phyloP scores from a whole-genome alignment of 2,113 vertebrate species.

The Phaethornis superciliosus region DNA sequence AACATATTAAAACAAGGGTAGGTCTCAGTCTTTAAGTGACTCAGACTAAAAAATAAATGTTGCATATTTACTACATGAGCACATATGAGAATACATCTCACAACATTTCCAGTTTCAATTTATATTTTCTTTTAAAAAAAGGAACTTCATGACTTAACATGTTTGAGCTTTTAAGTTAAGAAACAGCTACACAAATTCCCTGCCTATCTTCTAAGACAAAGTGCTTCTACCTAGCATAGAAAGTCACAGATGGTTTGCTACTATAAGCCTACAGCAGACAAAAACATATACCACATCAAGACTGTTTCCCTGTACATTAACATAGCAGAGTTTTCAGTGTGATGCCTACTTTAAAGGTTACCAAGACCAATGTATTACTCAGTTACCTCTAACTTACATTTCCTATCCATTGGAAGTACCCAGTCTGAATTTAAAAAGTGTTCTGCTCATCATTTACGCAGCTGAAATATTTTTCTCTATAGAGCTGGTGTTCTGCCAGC shows the following conservation, averaged over 20 bases:
- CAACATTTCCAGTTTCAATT: background rate
- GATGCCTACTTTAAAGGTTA: background rate
- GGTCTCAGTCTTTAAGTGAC: background rate
- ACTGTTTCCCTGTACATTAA: background rate
- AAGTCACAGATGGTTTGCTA: background rate
- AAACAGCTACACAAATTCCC: background rate
- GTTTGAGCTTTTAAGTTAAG: background rate
- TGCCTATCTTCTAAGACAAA: background rate
- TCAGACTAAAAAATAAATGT: background rate
- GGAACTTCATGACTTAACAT: background rate
- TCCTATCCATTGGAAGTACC: background rate
- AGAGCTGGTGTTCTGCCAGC: background rate
- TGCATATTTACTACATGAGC: background rate
- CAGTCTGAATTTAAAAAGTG: background rate
- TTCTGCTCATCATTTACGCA: background rate
- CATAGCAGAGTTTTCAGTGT: background rate
- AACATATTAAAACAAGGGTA: background rate
- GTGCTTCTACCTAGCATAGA: background rate
- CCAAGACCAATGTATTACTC: background rate
- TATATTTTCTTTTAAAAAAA: background rate
- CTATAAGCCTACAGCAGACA: background rate
- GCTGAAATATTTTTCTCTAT: background rate
- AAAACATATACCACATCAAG: slow-evolving; percentile 15
- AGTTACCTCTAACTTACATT: background rate
- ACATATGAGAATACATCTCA: background rate